Evolutionary conservation across 2,888 invertebrate genomes (phyloP).

Genomic region (Autographa gamma): DNA sequence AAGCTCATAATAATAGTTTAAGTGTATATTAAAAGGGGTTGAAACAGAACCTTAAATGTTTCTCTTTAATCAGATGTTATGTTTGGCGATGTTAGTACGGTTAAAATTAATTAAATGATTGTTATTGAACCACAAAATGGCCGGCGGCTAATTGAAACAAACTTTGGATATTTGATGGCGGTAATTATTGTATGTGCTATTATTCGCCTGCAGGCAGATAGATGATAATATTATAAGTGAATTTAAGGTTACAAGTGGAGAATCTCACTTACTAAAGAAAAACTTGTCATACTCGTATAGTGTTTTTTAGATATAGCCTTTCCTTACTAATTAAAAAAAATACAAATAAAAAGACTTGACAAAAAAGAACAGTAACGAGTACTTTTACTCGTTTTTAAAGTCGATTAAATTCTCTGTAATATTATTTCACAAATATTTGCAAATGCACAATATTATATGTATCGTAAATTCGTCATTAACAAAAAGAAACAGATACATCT

Average conservation of each 20-base stretch:
- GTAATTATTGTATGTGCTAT: neutral
- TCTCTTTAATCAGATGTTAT: slow-evolving; percentile 3
- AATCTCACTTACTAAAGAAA: too few species aligned
- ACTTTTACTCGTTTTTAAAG: too few species aligned
- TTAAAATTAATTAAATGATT: slow-evolving; percentile 8
- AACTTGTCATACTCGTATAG: too few species aligned
- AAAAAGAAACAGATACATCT: neutral
- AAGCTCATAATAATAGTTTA: neutral
- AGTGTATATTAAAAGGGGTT: neutral
- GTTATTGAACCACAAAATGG: slow-evolving; percentile 6
- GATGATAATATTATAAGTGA: neutral
- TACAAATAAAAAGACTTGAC: too few species aligned
- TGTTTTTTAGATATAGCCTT: too few species aligned
- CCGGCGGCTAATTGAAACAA: neutral
- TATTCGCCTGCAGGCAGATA: neutral
- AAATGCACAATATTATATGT: too few species aligned
- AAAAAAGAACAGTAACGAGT: too few species aligned
- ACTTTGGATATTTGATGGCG: neutral
- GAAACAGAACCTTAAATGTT: neutral
- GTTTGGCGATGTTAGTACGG: slow-evolving; percentile 4
- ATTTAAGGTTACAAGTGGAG: too few species aligned
- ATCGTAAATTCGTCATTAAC: neutral
- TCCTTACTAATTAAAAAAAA: too few species aligned
- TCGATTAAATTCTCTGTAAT: too few species aligned
- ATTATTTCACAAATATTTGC: too few species aligned